Base-by-base conservation (phyloP, 2,888 invertebrate genomes). In the Diploptera punctata region DNA sequence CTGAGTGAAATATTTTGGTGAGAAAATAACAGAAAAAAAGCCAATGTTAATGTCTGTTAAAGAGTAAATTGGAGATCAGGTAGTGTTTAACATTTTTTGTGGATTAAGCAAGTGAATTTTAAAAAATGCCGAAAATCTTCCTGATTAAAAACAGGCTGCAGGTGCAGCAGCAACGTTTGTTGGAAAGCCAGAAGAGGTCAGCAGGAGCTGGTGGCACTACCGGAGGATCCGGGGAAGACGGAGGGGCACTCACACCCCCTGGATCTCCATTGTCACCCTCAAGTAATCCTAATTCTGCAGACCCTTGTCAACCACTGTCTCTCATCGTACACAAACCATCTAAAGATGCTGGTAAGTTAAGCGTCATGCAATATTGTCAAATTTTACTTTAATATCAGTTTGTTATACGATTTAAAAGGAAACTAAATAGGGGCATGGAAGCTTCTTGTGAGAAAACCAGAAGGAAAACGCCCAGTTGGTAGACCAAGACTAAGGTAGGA, bases 71-170 rank as follows among this genome's bases (percentile, higher is more conserved):
- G 4, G 13, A 38, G 10, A 44, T 2, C 13, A 18, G 2, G n/a
- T 13, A 13, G n/a, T 44, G 24, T 18, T 67, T 1, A 38, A 7
- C 43, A n/a, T 4, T 26, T 13, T n/a, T 24, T 5, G 60, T 18
- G 13, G 19, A 16, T 18, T 44, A 24, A 24, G 19, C 16, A 3
- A 67, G n/a, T 49, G 16, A 47, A 18, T 9, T 21, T 29, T 1
- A 80, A 85, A 81, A 80, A n/a, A 95, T 95, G 95, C 95, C 95
- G 88, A 95, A 95, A 88, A 95, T 95, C 85, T 95, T 95, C 86
- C 85, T 94, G 80, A 94, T 95, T 80, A 95, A 95, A 86, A 93
- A 95, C 84, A 90, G 95, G 82, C 88, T 95, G 87, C 93, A 93
- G 80, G 93, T 94, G 90, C 95, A 95, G 88, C 95, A 95, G 85